Conservation (phyloP, 1,140 invertebrate genomes). For the Gryllus bimaculatus region DNA sequence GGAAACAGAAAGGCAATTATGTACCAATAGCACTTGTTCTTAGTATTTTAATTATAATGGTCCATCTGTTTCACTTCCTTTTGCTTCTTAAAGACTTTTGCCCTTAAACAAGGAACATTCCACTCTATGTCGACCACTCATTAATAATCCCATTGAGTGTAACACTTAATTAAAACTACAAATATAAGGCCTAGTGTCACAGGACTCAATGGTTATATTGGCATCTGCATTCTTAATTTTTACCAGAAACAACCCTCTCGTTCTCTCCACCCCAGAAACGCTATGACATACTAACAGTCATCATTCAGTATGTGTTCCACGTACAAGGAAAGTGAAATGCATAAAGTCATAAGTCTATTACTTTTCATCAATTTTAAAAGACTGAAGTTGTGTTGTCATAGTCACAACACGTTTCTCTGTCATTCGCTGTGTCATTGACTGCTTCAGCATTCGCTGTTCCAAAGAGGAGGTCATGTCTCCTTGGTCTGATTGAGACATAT, state of each 20-base stretch:
- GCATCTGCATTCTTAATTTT: too few relatives aligned
- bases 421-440: constrained; percentile 17
- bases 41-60: too few relatives aligned
- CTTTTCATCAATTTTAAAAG: neutral
- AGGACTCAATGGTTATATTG: too few relatives aligned
- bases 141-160: too few relatives aligned
- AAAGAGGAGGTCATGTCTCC: constrained; percentile 9
- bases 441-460: constrained; percentile 20
- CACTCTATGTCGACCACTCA: too few relatives aligned
- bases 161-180: too few relatives aligned
- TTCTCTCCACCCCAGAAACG: neutral
- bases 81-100: too few relatives aligned
- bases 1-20: too few relatives aligned
- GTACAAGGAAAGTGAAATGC: neutral
- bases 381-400: constrained; percentile 10
- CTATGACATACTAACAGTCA: neutral
- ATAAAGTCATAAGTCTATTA: neutral
- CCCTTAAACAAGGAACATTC: too few relatives aligned
- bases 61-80: too few relatives aligned
- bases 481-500: neutral
- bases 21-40: too few relatives aligned
- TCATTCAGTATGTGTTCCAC: neutral
- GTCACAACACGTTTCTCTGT: constrained; percentile 14
- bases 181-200: too few relatives aligned
- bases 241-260: neutral